These are phyloP conservation scores for Craniophora ligustri DNA, from an alignment of 2,888 invertebrate genomes.

Conservation along the genomic window DNA sequence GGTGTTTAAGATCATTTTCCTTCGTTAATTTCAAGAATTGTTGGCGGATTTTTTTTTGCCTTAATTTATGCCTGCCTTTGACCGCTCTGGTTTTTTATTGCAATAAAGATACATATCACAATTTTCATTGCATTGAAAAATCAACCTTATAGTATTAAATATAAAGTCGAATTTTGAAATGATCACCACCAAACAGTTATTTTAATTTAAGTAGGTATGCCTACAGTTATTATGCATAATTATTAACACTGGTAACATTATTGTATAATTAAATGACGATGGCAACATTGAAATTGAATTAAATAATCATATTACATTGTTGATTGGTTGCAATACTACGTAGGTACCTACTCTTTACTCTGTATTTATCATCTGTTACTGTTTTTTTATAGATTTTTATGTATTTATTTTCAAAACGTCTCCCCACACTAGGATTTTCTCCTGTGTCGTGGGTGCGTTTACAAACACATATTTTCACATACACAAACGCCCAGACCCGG, in stretches of 20 bases:
- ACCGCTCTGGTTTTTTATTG: slow-evolving; percentile 1
- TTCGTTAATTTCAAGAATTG: slow-evolving; percentile 41
- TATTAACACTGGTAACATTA: slow-evolving; percentile 22
- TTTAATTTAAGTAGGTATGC: slow-evolving; percentile 29
- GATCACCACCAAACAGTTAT: slow-evolving; percentile 19
- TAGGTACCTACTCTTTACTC: too few relatives aligned
- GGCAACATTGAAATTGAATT: slow-evolving; percentile 45
- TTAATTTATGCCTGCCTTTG: slow-evolving; percentile 45
- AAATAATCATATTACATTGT: slow-evolving; percentile 36
- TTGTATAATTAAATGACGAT: slow-evolving; percentile 27
- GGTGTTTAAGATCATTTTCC: slow-evolving; percentile 45
- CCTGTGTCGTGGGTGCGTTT: too few relatives aligned
- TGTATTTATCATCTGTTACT: too few relatives aligned
- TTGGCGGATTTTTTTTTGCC: slow-evolving; percentile 57
- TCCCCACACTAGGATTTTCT: too few relatives aligned
- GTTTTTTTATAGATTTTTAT: too few relatives aligned
- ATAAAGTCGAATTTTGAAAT: not conserved
- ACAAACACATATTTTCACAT: too few relatives aligned
- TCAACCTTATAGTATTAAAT: accelerated
- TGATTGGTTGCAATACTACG: too few relatives aligned
- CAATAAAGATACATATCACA: slow-evolving; percentile 8
- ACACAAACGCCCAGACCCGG: too few relatives aligned
- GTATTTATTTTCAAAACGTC: too few relatives aligned
- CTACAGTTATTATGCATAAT: slow-evolving; percentile 8
- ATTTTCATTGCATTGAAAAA: not conserved